phyloP scores from a whole-genome alignment of 2,797 vertebrate genomes.

The Enteromius radiatus region DNA sequence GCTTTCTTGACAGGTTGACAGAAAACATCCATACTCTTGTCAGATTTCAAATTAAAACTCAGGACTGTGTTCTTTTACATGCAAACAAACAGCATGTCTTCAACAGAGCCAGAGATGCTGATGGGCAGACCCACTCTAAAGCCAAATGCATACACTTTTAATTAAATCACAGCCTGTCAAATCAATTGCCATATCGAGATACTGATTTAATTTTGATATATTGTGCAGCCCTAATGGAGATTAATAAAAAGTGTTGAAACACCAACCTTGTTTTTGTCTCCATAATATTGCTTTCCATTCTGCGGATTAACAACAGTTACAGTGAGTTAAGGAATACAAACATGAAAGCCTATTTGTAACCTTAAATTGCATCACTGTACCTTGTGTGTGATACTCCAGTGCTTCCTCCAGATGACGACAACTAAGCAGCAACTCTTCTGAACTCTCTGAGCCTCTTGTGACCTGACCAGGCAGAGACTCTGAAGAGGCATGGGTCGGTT shows the following conservation, averaged over 20 bases:
- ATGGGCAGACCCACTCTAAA: neutral
- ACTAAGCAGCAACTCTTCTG: conserved; percentile 77
- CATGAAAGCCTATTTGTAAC: neutral
- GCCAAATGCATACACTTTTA: neutral
- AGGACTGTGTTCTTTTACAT: neutral
- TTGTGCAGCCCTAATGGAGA: neutral
- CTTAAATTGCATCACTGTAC: conserved; percentile 59
- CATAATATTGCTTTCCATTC: conserved; percentile 80
- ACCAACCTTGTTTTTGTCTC: conserved; percentile 79
- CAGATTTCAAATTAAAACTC: neutral
- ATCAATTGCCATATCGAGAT: neutral
- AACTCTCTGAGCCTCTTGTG: conserved; percentile 67
- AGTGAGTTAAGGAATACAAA: neutral
- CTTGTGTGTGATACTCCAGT: conserved; percentile 78
- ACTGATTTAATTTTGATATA: neutral
- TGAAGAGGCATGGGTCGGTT: conserved; percentile 6
- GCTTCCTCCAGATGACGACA: conserved; percentile 82
- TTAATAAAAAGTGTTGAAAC: neutral
- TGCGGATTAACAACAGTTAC: conserved; percentile 55
- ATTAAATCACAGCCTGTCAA: neutral
- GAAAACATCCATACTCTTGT: neutral
- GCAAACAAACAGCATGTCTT: neutral
- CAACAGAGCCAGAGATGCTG: neutral
- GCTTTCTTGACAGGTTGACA: neutral
- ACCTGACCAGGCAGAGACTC: conserved; percentile 56